Evolutionary conservation across 1,140 invertebrate species (phyloP).

Genomic region (Eubasilissa regina): DNA sequence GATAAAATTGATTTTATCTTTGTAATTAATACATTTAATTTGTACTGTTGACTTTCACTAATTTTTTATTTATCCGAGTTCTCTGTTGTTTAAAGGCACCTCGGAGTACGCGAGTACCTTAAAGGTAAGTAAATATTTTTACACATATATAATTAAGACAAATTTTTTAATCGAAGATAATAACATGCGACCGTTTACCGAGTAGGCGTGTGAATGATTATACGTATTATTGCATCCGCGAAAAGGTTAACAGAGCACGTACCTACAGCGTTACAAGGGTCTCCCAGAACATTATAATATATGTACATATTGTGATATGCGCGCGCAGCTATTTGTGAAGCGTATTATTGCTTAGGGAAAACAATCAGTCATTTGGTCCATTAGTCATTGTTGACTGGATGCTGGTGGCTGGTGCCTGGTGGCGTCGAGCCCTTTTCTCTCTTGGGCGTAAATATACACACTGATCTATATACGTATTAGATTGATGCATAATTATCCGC

Average conservation of each 20-base stretch:
- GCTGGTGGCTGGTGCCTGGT: neutral
- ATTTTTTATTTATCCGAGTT: too few species aligned
- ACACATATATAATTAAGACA: neutral
- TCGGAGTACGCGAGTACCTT: too few species aligned
- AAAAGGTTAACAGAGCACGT: slow-evolving; percentile 9
- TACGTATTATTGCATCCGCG: neutral
- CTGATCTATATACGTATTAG: neutral
- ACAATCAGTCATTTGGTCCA: slow-evolving; percentile 55
- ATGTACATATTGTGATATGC: slow-evolving; percentile 1
- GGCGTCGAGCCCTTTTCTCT: neutral
- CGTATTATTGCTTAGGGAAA: slow-evolving; percentile 36
- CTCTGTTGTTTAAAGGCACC: too few species aligned
- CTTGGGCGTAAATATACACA: neutral
- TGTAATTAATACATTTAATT: too few species aligned
- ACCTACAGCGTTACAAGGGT: neutral
- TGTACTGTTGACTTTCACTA: too few species aligned
- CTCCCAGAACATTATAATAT: neutral
- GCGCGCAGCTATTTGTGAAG: slow-evolving; percentile 24
- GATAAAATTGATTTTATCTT: too few species aligned
- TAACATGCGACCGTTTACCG: neutral
- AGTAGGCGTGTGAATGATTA: slow-evolving; percentile 11
- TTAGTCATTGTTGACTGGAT: slow-evolving; percentile 52
- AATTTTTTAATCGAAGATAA: neutral
- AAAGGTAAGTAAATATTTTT: too few species aligned
- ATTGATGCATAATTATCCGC: too few species aligned